phyloP scores from a whole-genome alignment of 1,140 invertebrate genomes.

The Heliothis virescens region DNA sequence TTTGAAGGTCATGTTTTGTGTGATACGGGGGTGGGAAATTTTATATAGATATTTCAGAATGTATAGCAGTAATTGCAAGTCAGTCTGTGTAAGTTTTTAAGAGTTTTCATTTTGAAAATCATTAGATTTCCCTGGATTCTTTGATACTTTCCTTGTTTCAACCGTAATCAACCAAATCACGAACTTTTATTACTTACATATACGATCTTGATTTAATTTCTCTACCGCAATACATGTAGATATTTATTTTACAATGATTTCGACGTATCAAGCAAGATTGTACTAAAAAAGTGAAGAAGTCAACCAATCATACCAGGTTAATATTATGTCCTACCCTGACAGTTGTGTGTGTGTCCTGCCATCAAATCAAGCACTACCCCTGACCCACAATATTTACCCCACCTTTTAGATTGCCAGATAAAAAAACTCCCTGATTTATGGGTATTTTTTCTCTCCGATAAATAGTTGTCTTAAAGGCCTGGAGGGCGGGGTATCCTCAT shows the following conservation, averaged over 20 bases:
- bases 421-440: slow-evolving; percentile 80
- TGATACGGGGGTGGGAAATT: not conserved
- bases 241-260: too few relatives aligned
- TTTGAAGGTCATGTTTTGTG: slow-evolving; percentile 37
- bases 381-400: slow-evolving; percentile 64
- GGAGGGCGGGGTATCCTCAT: slow-evolving; percentile 73
- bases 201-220: too few relatives aligned
- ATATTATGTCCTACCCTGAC: not conserved
- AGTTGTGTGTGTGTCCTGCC: not conserved
- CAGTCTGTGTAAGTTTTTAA: too few relatives aligned
- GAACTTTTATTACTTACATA: too few relatives aligned
- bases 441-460: slow-evolving; percentile 69
- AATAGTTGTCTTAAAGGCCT: slow-evolving; percentile 82
- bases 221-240: too few relatives aligned
- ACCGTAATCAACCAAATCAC: too few relatives aligned
- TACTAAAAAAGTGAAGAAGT: not conserved
- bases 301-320: not conserved
- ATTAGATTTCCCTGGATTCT: too few relatives aligned
- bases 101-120: too few relatives aligned
- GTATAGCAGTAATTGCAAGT: too few relatives aligned
- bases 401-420: slow-evolving; percentile 80
- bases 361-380: slow-evolving; percentile 50
- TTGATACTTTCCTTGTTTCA: too few relatives aligned
- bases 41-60: not conserved
- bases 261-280: too few relatives aligned